Percentiles rank a stretch among this genome's conserved stretches.
Evolutionary conservation across 2,888 invertebrate species (phyloP).

Genomic region (Agriopis marginaria): DNA sequence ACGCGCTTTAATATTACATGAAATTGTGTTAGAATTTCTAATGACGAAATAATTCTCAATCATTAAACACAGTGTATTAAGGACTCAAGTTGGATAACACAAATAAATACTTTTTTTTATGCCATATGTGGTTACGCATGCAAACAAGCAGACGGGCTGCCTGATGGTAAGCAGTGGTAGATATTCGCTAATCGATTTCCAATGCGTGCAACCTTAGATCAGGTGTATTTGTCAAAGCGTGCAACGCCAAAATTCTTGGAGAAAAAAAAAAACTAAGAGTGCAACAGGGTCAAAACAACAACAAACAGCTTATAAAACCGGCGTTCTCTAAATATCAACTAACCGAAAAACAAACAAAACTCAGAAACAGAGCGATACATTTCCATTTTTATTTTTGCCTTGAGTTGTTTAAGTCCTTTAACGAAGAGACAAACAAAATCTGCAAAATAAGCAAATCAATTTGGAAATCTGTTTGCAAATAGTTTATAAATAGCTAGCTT

Average conservation of each 20-base stretch:
- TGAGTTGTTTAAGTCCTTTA: not conserved
- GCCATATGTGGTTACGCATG: too few relatives aligned
- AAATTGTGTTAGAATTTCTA: not conserved
- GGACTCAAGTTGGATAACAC: too few relatives aligned
- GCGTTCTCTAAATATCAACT: not conserved
- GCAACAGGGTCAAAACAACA: too few relatives aligned
- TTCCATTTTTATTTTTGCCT: not conserved
- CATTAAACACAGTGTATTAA: too few relatives aligned
- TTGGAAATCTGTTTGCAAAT: not conserved
- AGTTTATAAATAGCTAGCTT: not conserved
- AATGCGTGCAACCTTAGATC: too few relatives aligned
- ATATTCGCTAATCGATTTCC: too few relatives aligned
- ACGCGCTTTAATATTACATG: not conserved
- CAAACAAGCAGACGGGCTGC: too few relatives aligned
- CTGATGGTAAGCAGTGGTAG: too few relatives aligned
- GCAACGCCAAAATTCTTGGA: not conserved
- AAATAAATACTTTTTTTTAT: too few relatives aligned
- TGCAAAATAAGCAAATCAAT: slow-evolving; percentile 1
- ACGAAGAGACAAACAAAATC: not conserved
- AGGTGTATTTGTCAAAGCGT: too few relatives aligned
- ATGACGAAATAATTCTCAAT: not conserved
- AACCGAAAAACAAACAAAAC: slow-evolving; percentile 7
- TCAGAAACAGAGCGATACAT: not conserved
- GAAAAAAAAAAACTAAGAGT: too few relatives aligned
- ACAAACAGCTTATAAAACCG: too few relatives aligned